Base-by-base conservation (phyloP, 1,140 invertebrate species). In the Solen grandis region DNA sequence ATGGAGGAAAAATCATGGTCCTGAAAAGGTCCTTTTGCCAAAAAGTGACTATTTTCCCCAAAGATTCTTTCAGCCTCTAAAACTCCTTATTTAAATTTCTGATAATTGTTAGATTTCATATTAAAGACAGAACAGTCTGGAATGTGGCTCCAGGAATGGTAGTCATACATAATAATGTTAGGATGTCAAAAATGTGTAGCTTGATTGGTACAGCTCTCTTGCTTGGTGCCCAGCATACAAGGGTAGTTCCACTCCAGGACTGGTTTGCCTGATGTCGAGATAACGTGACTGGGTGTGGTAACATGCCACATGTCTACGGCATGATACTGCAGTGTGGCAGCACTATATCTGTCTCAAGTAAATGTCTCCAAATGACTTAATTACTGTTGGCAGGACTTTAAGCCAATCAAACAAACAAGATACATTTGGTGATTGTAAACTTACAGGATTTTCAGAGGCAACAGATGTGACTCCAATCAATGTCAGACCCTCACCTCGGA, bases 401-500 rank as follows among this genome's bases (percentile, higher is more conserved):
- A 46, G 19, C 41, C 41, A 8, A 46, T 10, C 19, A 46, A 46
- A 46, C 41, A 46, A 46, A 46, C 41, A 46, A 46, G 8, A 46
- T 10, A n/a, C n/a, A n/a, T 19, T 10, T 10, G 19, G 41, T 46
- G 19, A 10, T 36, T 36, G 4, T 50, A 19, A 31, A 50, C 29
- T 68, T 66, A 19, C 52, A 78, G 75, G 66, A 19, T 13, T 78
- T 14, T 78, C 75, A 27, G 75, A 78, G 22, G 63, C 75, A 13
- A 78, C 75, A 22, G 75, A 78, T 78, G 75, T 78, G 2, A 78
- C 75, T 29, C 75, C 75, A 19, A 78, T 78, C 27, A 78, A 78
- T 57, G 55, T 31, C 0, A 14, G 29, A n/a, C 63, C 22, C 38
- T 68, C 75, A 19, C 75, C 75, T 5, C 52, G 75, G 50, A 60